These are phyloP conservation scores for Colossoma macropomum DNA, from an alignment of 2,113 vertebrate genomes.

Conservation along the genomic window DNA sequence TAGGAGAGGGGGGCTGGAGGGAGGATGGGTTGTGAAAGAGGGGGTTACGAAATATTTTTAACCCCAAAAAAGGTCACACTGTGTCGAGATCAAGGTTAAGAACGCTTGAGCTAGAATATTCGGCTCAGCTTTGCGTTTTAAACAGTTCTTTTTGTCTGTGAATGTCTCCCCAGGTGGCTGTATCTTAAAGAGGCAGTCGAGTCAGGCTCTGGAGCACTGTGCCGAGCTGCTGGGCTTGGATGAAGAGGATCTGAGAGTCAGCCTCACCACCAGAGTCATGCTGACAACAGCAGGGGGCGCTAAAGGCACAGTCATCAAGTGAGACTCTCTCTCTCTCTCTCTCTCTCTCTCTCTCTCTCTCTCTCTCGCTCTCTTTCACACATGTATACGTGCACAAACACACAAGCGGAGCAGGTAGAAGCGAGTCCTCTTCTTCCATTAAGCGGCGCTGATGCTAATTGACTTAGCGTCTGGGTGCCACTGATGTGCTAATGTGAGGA, in stretches of 20 bases:
- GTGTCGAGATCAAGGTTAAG: neutral
- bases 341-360: no score
- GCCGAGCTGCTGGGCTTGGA: conserved; percentile 91
- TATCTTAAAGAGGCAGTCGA: conserved; percentile 83
- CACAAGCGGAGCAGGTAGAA: neutral
- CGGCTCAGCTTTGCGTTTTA: neutral
- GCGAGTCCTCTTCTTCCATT: neutral
- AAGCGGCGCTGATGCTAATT: neutral
- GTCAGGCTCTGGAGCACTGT: conserved; percentile 84
- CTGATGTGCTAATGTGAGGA: conserved; percentile 8
- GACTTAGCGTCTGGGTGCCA: neutral
- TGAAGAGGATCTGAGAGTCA: conserved; percentile 88
- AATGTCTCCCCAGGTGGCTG: conserved; percentile 84
- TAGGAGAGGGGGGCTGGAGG: no score
- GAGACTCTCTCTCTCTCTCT: conserved; percentile 65
- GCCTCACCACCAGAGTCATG: conserved; percentile 95
- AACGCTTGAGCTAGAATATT: neutral
- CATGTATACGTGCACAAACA: neutral
- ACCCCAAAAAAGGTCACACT: no score
- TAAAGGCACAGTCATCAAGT: conserved; percentile 98
- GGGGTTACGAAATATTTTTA: no score
- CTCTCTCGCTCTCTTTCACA: no score
- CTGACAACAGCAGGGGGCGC: conserved; percentile 94
- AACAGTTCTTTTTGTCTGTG: neutral
- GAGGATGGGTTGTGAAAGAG: no score